Conservation (phyloP, 2,797 vertebrate species). For the Capromys pilorides region DNA sequence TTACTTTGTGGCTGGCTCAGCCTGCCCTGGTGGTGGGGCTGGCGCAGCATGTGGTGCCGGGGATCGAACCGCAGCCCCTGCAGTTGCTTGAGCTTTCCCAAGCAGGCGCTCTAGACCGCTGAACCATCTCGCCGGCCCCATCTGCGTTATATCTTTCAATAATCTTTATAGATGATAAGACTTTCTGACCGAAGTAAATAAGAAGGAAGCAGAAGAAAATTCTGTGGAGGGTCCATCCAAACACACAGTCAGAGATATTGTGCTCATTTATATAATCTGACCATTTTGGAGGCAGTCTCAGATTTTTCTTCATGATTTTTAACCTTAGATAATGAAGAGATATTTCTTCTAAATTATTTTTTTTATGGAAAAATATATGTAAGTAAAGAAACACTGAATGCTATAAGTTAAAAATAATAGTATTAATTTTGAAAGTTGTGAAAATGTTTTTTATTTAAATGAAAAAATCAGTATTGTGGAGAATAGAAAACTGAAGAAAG, state of each 20-base stretch:
- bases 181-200: neutral
- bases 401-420: neutral
- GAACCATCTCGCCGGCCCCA: too few species aligned
- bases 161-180: conserved; percentile 10
- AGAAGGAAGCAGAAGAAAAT: neutral
- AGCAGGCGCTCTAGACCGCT: too few species aligned
- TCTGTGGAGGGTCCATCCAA: conserved; percentile 37
- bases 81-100: too few species aligned
- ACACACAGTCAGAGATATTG: conserved; percentile 2
- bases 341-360: neutral
- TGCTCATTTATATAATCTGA: neutral
- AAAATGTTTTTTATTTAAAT: neutral
- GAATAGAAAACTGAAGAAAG: neutral
- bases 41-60: too few species aligned
- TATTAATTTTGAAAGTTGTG: conserved; percentile 41
- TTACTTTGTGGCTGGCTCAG: too few species aligned
- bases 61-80: too few species aligned
- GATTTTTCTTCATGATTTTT: conserved; percentile 8
- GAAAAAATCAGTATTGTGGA: neutral
- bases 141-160: neutral
- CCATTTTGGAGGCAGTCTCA: neutral
- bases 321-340: conserved; percentile 14
- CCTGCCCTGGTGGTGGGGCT: too few species aligned
- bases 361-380: neutral
- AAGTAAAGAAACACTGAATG: conserved; percentile 37